Evolutionary conservation across 2,888 invertebrate species (phyloP), one percentile per base, ranked within the genome.

Genomic region (Clistopyga incitator): DNA sequence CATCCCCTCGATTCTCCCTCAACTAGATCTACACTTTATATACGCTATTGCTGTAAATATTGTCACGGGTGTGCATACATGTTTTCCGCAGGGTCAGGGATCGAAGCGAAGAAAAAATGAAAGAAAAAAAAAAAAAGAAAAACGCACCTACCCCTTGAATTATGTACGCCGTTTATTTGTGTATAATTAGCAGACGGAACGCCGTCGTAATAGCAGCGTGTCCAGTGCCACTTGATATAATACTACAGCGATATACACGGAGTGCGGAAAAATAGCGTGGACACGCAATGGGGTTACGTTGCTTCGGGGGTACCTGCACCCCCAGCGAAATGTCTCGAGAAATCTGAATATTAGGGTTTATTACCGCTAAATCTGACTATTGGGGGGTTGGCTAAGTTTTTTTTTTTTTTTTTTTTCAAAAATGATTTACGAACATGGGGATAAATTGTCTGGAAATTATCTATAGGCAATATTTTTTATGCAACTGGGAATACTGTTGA

Each of bases 101-200:
- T 25, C 61, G 13, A 3, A 34, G 56, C 13, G 78, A 34, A 25
- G 23, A 42, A 34, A n/a, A n/a, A n/a, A n/a, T n/a, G 59, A 11
- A 34, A 59, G 6, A 45, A 18, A 47, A 59, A 47, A 2, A 13
- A 15, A 42, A 18, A 45, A 42, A 50, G 38, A 38, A 45, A 50
- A 78, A 42, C 42, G 52, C 18, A 52, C 18, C n/a, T 54, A 38
- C 50, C 50, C 71, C 47, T 54, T 54, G 71, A 47, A 59, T 78
- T 71, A 78, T 78, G 74, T 45, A 74, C 59, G 47, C 61, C 61
- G 61, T 74, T 74, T 61, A 47, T 61, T 74, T 61, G 29, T 50
- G 61, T 74, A 74, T 74, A 61, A 61, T 61, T 74, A 74, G 74
- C 59, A 23, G 29, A 61, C 47, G 25, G 47, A 61, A 15, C 61